A percentile compares a stretch with the other conserved stretches of the same genome.
These are phyloP conservation scores for Ochotona princeps DNA, from an alignment of 2,113 vertebrate genomes.

Conservation along the genomic window DNA sequence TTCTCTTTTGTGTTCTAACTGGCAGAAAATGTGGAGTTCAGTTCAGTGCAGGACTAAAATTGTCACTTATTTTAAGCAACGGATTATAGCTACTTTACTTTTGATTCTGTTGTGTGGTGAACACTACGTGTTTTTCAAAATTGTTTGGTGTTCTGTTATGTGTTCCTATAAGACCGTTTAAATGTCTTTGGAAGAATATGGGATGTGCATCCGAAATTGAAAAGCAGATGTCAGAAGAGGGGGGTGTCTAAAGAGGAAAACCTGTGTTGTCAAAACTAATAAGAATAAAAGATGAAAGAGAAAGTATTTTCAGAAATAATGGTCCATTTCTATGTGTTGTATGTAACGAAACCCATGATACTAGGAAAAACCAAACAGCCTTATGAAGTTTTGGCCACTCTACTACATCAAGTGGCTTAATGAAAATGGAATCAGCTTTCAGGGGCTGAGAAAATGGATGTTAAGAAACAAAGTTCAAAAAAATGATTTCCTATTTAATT, in stretches of 20 bases:
- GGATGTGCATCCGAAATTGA: neutral
- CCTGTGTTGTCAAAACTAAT: neutral
- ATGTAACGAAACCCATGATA: neutral
- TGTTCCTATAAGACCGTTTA: constrained; percentile 13
- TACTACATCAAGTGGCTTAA: neutral
- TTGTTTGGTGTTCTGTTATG: neutral
- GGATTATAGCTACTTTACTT: constrained; percentile 13
- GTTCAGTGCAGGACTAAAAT: neutral
- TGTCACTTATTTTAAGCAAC: neutral
- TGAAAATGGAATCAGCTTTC: constrained; percentile 5
- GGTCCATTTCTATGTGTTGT: neutral
- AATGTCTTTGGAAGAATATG: neutral
- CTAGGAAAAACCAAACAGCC: neutral
- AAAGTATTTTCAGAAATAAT: neutral
- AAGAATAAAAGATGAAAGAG: neutral
- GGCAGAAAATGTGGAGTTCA: neutral
- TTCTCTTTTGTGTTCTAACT: constrained; percentile 35
- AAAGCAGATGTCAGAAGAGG: neutral
- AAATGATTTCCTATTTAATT: constrained; percentile 1
- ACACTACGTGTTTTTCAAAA: neutral
- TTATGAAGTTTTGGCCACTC: constrained; percentile 7
- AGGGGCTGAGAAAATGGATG: constrained; percentile 27
- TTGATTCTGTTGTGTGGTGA: neutral
- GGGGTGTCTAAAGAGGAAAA: neutral
- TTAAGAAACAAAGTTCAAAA: constrained; percentile 50